phyloP scores from a whole-genome alignment of 2,113 vertebrate species.

The Syngnathus typhle region DNA sequence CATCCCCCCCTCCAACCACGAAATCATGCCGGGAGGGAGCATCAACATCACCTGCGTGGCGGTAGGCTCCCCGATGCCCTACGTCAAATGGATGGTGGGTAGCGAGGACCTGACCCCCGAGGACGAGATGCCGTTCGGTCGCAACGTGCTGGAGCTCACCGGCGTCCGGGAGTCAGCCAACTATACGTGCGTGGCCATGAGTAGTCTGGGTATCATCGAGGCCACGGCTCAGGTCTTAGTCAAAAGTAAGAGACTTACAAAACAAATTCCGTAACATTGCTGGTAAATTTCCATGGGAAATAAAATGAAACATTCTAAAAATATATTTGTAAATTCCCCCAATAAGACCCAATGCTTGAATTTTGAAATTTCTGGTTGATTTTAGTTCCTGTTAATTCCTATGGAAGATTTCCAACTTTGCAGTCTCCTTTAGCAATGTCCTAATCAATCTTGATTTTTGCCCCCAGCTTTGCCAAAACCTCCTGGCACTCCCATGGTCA shows the following conservation, averaged over 20 bases:
- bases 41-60: constrained; percentile 98
- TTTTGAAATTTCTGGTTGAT: not conserved
- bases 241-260: constrained; percentile 80
- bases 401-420: not conserved
- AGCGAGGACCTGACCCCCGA: constrained; percentile 90
- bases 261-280: not conserved
- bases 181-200: constrained; percentile 98
- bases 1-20: constrained; percentile 89
- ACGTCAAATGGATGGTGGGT: constrained; percentile 98
- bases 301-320: not conserved
- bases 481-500: constrained; percentile 88
- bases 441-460: not conserved
- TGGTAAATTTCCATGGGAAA: not conserved
- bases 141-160: constrained; percentile 93
- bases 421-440: not conserved
- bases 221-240: constrained; percentile 92
- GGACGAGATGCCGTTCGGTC: constrained; percentile 95
- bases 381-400: not conserved
- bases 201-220: constrained; percentile 93
- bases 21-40: constrained; percentile 97
- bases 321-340: no score
- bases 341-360: no score
- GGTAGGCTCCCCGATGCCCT: constrained; percentile 95
- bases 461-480: constrained; percentile 86
- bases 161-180: constrained; percentile 94